Conservation (phyloP, 2,888 invertebrate species). For the Iphiclides podalirius region DNA sequence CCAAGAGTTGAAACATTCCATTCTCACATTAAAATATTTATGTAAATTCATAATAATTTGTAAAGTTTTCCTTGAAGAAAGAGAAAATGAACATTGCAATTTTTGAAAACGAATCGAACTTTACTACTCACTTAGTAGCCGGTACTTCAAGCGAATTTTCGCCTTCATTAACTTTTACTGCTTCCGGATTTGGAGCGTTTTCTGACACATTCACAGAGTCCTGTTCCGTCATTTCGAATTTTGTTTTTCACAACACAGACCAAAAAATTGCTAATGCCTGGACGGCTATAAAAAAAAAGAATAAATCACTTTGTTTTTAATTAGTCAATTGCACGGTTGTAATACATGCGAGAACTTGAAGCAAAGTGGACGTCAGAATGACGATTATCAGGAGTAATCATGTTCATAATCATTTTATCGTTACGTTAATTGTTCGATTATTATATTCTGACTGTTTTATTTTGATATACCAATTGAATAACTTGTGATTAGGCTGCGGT, state of each 20-base stretch:
- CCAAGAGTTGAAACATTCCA: too few species aligned
- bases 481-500: slow-evolving; percentile 12
- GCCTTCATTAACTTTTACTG: slow-evolving; percentile 24
- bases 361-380: slow-evolving; percentile 52
- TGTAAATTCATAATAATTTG: too few species aligned
- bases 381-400: slow-evolving; percentile 54
- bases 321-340: slow-evolving; percentile 24
- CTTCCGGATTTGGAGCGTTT: slow-evolving; percentile 24
- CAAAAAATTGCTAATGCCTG: slow-evolving; percentile 25
- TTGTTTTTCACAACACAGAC: slow-evolving; percentile 37
- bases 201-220: slow-evolving; percentile 56
- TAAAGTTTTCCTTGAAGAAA: too few species aligned
- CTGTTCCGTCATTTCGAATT: slow-evolving; percentile 51
- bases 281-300: background rate
- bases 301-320: slow-evolving; percentile 14
- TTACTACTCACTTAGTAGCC: slow-evolving; percentile 12
- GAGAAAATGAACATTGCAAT: too few species aligned
- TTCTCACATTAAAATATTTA: too few species aligned
- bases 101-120: too few species aligned
- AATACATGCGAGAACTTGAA: slow-evolving; percentile 47
- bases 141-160: slow-evolving; percentile 21
- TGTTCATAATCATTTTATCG: slow-evolving; percentile 56
- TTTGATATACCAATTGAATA: slow-evolving; percentile 9
- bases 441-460: slow-evolving; percentile 33
- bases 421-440: slow-evolving; percentile 62